Base-by-base conservation (phyloP, 2,888 invertebrate species). In the Pomacea canaliculata region DNA sequence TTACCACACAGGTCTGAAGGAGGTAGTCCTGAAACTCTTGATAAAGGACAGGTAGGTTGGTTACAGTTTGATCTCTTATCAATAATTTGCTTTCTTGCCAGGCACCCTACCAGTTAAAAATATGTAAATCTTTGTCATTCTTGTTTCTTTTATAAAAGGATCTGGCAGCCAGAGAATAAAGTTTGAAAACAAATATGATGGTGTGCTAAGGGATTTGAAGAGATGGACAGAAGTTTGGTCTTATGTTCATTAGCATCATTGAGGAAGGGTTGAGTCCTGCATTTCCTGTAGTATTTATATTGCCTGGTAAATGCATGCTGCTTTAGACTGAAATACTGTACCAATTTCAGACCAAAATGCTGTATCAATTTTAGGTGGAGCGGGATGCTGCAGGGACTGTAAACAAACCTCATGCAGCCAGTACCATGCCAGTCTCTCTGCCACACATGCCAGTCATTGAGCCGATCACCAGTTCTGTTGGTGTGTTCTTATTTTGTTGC, bases 391-490 rank as follows among this genome's bases (percentile, higher is more conserved):
- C 16, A 16, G 27, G 8, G 9, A 9, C 46, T 23, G 18, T 67
- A 46, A 18, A 60, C n/a, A 51, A 73, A 67, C 16, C 59, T 27
- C 46, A 48, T 56, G 16, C 60, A 19, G 59, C 69, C 49, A 23
- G n/a, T 19, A 37, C 9, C 19, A 49, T 74, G 23, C 49, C 68
- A 59, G 68, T 74, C 27, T 62, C 74, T n/a, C 13, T 46, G 9
- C 68, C 69, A 9, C 74, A 74, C 49, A 60, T 74, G 60, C 63
- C 74, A 12, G 62, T 69, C 9, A 72, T 80, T 4, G 80, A 80
- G 67, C 76, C 73, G 19, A 78, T 80, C 27, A 48, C 73, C 8
- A 80, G 80, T 76, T 78, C 80, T 67, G 76, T 71, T 46, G 79
- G 79, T 80, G 48, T 60, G 79, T 77, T 23, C 23, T 13, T 19